Conservation (phyloP, 2,888 invertebrate species). For the Eutolmus rufibarbis region DNA sequence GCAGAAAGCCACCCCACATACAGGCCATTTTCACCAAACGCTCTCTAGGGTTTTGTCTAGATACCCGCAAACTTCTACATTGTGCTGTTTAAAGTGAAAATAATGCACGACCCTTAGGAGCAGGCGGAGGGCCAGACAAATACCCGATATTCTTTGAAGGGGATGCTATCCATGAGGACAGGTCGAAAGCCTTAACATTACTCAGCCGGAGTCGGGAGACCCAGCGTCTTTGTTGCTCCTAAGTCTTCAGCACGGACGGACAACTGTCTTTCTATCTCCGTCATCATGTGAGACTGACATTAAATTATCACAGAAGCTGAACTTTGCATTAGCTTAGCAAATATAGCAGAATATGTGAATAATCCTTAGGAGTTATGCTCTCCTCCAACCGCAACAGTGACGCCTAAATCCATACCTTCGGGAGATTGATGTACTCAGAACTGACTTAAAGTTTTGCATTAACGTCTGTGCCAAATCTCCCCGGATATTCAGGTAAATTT, state of each 20-base stretch:
- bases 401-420: background rate
- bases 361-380: constrained; percentile 44
- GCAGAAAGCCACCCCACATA: constrained; percentile 25
- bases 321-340: constrained; percentile 47
- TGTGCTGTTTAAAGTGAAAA: constrained; percentile 44
- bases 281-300: constrained; percentile 25
- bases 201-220: background rate
- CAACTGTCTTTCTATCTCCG: constrained; percentile 10
- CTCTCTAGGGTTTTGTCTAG: constrained; percentile 37
- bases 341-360: constrained; percentile 46
- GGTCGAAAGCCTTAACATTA: constrained; percentile 5
- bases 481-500: constrained; percentile 30
- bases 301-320: constrained; percentile 46
- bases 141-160: constrained; percentile 20
- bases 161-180: constrained; percentile 18
- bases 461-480: constrained; percentile 17
- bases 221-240: constrained; percentile 14
- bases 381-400: background rate
- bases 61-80: constrained; percentile 35
- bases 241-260: background rate
- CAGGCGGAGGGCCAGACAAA: constrained; percentile 27
- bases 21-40: constrained; percentile 39
- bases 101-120: constrained; percentile 42
- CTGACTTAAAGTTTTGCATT: constrained; percentile 29
- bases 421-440: constrained; percentile 27